Evolutionary conservation across 2,888 invertebrate genomes (phyloP).

Genomic region (Ceriagrion tenellum): DNA sequence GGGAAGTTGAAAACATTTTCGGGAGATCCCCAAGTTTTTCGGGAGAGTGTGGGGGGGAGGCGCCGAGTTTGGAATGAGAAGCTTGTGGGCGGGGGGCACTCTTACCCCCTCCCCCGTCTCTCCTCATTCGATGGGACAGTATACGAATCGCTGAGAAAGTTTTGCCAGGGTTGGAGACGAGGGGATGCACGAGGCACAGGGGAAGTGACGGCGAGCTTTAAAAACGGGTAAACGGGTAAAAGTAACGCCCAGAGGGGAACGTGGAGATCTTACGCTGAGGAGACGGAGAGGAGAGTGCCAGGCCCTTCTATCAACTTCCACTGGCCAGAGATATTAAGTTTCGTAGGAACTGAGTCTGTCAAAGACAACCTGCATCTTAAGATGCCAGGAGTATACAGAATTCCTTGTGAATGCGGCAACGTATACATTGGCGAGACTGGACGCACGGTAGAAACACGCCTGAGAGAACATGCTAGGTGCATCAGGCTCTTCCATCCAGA

Average conservation of each 20-base stretch:
- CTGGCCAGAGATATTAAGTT: background rate
- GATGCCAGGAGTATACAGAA: too few relatives aligned
- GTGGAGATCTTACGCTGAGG: background rate
- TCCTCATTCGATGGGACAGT: conserved; percentile 49
- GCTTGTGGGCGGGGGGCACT: background rate
- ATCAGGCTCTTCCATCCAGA: too few relatives aligned
- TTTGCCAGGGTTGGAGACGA: background rate
- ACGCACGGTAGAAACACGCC: too few relatives aligned
- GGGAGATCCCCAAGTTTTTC: conserved; percentile 43
- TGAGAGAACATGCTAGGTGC: too few relatives aligned
- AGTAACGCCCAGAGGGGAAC: conserved; percentile 19
- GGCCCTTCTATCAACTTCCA: background rate
- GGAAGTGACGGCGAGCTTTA: background rate
- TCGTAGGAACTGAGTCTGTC: background rate
- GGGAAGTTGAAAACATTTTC: conserved; percentile 39
- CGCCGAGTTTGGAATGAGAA: conserved; percentile 14
- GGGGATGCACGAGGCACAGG: background rate
- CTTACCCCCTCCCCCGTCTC: too few relatives aligned
- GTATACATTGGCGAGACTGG: too few relatives aligned
- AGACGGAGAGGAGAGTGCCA: background rate
- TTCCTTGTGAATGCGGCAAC: too few relatives aligned
- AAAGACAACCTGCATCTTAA: too few relatives aligned
- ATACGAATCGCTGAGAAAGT: background rate
- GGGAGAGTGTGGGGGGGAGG: background rate
- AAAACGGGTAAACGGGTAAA: too few relatives aligned